These are phyloP conservation scores for Aix galericulata DNA, from an alignment of 2,113 vertebrate species.

Conservation along the genomic window DNA sequence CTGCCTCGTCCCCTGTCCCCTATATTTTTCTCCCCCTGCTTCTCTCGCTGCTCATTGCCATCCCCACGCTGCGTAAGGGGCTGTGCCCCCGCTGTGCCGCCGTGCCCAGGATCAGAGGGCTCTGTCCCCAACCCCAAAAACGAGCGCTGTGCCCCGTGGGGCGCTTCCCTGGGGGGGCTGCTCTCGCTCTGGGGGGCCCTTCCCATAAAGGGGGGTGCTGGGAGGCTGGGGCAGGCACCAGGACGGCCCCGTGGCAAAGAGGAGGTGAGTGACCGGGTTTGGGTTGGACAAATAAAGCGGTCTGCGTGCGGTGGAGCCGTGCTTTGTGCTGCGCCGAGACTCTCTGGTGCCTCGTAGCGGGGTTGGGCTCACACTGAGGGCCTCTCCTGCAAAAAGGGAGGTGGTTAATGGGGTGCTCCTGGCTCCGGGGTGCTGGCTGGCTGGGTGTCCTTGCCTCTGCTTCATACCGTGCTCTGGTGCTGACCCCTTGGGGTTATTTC, in stretches of 20 bases:
- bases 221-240: background rate
- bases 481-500: background rate
- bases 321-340: background rate
- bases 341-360: background rate
- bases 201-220: background rate
- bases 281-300: conserved; percentile 24
- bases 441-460: background rate
- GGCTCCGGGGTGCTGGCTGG: background rate
- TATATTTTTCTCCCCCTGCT: background rate
- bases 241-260: accelerated
- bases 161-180: too few relatives aligned
- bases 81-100: background rate
- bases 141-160: too few relatives aligned
- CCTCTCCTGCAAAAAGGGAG: background rate
- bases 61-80: background rate
- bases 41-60: background rate
- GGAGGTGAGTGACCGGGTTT: background rate
- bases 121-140: too few relatives aligned
- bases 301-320: background rate
- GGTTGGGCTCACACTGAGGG: accelerated
- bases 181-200: background rate
- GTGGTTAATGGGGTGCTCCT: background rate
- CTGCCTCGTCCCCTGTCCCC: background rate
- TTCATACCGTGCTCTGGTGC: background rate
- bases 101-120: background rate